Base-by-base conservation (phyloP, 2,113 vertebrate species). In the Pavo muticus region DNA sequence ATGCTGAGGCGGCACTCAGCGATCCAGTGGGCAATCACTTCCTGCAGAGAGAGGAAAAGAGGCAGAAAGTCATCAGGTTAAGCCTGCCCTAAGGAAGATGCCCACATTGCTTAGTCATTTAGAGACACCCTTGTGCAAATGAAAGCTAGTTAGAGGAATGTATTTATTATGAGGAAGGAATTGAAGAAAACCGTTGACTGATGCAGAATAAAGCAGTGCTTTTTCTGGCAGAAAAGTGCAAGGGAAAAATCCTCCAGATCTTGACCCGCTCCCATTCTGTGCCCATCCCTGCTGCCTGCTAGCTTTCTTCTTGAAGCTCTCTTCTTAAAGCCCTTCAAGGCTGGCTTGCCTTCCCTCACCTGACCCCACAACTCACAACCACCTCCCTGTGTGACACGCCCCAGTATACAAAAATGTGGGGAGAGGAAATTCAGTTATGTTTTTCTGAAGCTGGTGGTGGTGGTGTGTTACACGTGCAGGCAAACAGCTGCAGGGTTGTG, bases 11-110 rank as follows among this genome's bases (percentile, higher is more conserved):
- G 98, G 64, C 99, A 98, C 75, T 99, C 98, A 0, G 99, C 99
- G 23, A 99, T 98, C 99, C 99, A 98, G 95, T 99, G 99, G n/a
- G 98, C 98, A 50, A 99, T 95, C 3, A 98, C 99, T 60, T 99
- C 99, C 99, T 99, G 94, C 6, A 65, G 70, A 35, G 54, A 2
- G 7, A 35, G 14, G 14, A 29, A 54, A 54, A 54, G 9, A 54
- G 27, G 15, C 30, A 67, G 13, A 5, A 12, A 21, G 16, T 60
- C n/a, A 32, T 4, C 18, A 29, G 27, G 24, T 10, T 17, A 27
- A 25, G 3, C 47, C 30, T 44, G 39, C 9, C 20, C 13, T 9
- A 13, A 14, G 4, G 42, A 40, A 16, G 23, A 4, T 4, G 11
- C 5, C 15, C 19, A 7, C 14, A 1, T 10, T 16, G 9, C 54